These are phyloP conservation scores for Rhagoletis pomonella DNA, from an alignment of 1,140 invertebrate genomes.

Conservation along the genomic window DNA sequence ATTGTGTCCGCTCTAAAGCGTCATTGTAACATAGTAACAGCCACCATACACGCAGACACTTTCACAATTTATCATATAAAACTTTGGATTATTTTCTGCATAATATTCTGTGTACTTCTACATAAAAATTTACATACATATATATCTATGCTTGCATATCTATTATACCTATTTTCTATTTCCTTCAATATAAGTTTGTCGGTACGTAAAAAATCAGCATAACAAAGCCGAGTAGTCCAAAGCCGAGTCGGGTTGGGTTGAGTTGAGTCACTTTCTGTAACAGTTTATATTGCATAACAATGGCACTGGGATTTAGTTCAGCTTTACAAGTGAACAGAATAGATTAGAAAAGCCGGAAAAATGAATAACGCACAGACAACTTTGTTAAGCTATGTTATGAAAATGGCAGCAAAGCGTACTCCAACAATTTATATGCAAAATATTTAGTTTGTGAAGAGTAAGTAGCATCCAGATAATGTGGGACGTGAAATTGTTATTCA, in stretches of 20 bases:
- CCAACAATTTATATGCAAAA: not conserved
- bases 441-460: not conserved
- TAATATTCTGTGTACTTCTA: not conserved
- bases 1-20: not conserved
- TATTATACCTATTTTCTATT: too few relatives aligned
- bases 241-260: not conserved
- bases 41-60: not conserved
- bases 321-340: constrained; percentile 2
- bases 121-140: not conserved
- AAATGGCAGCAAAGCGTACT: not conserved
- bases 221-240: constrained; percentile 31
- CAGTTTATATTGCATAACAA: constrained; percentile 26
- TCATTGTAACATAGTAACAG: not conserved
- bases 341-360: constrained; percentile 15
- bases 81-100: not conserved
- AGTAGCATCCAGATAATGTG: not conserved
- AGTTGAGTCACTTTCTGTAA: not conserved
- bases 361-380: constrained; percentile 16
- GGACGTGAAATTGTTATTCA: not conserved
- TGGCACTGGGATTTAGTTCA: constrained; percentile 32
- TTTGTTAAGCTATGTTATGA: not conserved
- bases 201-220: constrained; percentile 11
- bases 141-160: not conserved
- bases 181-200: not conserved
- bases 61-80: not conserved